These are phyloP conservation scores for Yponomeuta malinellus DNA, from an alignment of 2,888 invertebrate genomes.

Conservation along the genomic window DNA sequence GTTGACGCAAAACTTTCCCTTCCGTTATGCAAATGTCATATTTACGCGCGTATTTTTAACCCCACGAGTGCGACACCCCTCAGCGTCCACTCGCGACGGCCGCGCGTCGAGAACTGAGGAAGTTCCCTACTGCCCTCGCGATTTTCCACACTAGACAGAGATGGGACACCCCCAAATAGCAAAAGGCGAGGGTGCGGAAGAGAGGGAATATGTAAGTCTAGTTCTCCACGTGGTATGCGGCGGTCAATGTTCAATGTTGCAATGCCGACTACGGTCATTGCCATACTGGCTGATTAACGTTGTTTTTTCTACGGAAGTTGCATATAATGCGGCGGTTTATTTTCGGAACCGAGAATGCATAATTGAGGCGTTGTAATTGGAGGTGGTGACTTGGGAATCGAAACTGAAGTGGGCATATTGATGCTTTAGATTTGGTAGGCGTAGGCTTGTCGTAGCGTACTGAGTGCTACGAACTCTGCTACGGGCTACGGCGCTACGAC, in stretches of 20 bases:
- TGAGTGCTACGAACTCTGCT: not conserved
- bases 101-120: constrained; percentile 58
- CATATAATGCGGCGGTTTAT: constrained; percentile 11
- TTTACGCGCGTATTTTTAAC: constrained; percentile 30
- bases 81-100: constrained; percentile 40
- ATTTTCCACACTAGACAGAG: constrained; percentile 55
- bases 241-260: constrained; percentile 54
- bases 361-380: not conserved
- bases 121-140: constrained; percentile 45
- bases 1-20: constrained; percentile 24
- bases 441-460: not conserved
- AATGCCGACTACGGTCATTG: constrained; percentile 66
- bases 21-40: constrained; percentile 29
- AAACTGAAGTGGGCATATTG: not conserved
- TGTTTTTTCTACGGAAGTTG: constrained; percentile 30
- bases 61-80: constrained; percentile 30
- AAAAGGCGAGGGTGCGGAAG: constrained; percentile 35
- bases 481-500: not conserved
- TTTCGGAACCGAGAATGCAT: constrained; percentile 4
- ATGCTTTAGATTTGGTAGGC: not conserved
- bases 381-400: not conserved
- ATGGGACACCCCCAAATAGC: constrained; percentile 31
- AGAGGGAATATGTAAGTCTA: constrained; percentile 39
- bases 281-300: constrained; percentile 49
- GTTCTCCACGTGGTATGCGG: constrained; percentile 58